These are phyloP conservation scores for Melinaea menophilus DNA, from an alignment of 2,888 invertebrate species.

Conservation along the genomic window DNA sequence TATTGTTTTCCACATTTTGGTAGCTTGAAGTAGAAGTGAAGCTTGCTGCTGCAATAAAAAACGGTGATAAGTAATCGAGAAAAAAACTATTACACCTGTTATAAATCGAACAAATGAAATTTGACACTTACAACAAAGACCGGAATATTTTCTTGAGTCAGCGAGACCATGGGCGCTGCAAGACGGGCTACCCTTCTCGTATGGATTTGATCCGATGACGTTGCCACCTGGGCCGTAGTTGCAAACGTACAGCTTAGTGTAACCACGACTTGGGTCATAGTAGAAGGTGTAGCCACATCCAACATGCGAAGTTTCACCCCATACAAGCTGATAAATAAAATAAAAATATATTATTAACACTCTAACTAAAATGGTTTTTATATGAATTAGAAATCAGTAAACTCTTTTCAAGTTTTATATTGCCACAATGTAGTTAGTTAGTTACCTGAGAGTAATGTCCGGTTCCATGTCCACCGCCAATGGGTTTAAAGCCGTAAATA, in stretches of 20 bases:
- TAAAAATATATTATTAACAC: conserved; percentile 18
- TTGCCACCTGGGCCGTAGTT: conserved; percentile 92
- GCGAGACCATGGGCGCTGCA: conserved; percentile 84
- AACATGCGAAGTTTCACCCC: conserved; percentile 90
- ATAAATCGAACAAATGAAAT: not conserved
- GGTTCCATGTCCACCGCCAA: conserved; percentile 82
- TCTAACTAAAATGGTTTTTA: conserved; percentile 9
- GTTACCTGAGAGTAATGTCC: conserved; percentile 91
- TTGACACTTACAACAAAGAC: conserved; percentile 83
- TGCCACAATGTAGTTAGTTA: not conserved
- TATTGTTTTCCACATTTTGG: conserved; percentile 58
- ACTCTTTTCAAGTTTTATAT: conserved; percentile 4
- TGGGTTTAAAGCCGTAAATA: conserved; percentile 79
- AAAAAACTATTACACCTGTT: not conserved
- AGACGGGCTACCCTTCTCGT: conserved; percentile 85
- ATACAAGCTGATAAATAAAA: conserved; percentile 81
- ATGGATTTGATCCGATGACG: conserved; percentile 85
- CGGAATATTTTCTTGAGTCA: conserved; percentile 84
- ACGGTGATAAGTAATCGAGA: conserved; percentile 25
- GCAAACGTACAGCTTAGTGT: conserved; percentile 90
- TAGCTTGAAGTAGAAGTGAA: conserved; percentile 64
- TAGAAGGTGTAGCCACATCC: conserved; percentile 93
- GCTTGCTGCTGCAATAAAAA: conserved; percentile 60
- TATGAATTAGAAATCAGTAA: not conserved
- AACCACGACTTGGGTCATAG: conserved; percentile 83